Evolutionary conservation across 2,888 invertebrate species (phyloP).

Genomic region (Drosophila pseudotakahashii): DNA sequence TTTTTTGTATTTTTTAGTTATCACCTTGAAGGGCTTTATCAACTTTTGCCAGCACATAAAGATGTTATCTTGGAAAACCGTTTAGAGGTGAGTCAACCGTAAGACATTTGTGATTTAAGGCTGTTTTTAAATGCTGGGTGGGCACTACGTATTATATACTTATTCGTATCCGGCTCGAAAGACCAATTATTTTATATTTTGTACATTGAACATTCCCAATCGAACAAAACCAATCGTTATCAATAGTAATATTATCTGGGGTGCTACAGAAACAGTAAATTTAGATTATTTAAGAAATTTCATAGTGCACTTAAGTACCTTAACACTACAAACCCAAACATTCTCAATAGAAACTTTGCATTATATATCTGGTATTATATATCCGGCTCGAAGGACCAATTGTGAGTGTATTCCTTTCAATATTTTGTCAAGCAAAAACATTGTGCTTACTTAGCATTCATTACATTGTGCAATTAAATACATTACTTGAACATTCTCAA

Average conservation of each 20-base stretch:
- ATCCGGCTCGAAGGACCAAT: no score
- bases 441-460: neutral
- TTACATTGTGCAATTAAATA: neutral
- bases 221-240: no score
- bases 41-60: slow-evolving; percentile 9
- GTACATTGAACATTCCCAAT: no score
- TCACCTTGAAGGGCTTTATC: slow-evolving; percentile 38
- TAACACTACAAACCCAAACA: no score
- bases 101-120: slow-evolving; percentile 4
- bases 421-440: neutral
- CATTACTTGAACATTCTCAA: neutral
- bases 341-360: no score
- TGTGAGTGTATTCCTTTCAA: no score
- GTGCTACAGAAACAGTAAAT: no score
- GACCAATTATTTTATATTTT: no score
- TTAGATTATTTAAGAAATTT: no score
- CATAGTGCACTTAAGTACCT: no score
- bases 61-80: slow-evolving; percentile 23
- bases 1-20: slow-evolving; percentile 13
- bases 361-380: no score
- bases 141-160: neutral
- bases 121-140: neutral
- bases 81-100: slow-evolving; percentile 19
- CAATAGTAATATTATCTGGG: no score
- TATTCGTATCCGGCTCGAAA: neutral